These are phyloP conservation scores for Tachysurus fulvidraco DNA, from an alignment of 2,113 vertebrate species.

Conservation along the genomic window DNA sequence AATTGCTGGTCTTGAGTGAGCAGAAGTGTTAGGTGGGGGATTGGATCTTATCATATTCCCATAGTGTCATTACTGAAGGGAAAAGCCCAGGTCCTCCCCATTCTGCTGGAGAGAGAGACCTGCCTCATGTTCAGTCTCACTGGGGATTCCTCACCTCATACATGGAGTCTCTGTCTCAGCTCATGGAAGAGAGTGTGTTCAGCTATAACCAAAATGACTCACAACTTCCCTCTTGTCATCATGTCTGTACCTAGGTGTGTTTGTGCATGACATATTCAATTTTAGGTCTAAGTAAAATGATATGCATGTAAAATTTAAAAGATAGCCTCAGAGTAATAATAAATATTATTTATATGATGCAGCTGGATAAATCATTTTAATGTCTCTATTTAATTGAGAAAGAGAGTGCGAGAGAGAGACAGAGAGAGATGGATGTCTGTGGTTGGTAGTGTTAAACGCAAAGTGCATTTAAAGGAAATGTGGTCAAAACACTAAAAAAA, in stretches of 20 bases:
- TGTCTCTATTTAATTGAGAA: not conserved
- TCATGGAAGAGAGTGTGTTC: slow-evolving; percentile 55
- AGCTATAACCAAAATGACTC: slow-evolving; percentile 53
- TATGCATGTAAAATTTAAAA: not conserved
- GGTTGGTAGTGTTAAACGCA: slow-evolving; percentile 49
- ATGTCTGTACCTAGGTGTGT: slow-evolving; percentile 14
- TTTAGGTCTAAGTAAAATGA: not conserved
- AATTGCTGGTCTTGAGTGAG: not conserved
- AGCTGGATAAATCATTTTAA: not conserved
- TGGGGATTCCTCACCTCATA: slow-evolving; percentile 48
- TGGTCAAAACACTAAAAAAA: slow-evolving; percentile 21
- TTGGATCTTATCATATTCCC: slow-evolving; percentile 1
- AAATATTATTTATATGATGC: not conserved
- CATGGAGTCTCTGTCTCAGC: slow-evolving; percentile 50
- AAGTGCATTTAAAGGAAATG: slow-evolving; percentile 42
- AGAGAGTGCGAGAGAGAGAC: not conserved
- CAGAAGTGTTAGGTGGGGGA: slow-evolving; percentile 70
- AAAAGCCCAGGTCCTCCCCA: slow-evolving; percentile 54
- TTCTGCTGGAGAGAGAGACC: not conserved
- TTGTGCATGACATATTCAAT: not conserved
- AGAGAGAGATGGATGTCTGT: slow-evolving; percentile 7
- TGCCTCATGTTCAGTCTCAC: slow-evolving; percentile 30
- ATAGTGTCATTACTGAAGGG: slow-evolving; percentile 54
- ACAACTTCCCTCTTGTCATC: slow-evolving; percentile 48
- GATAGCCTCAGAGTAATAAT: not conserved